Evolutionary conservation across 2,888 invertebrate genomes (phyloP).

Genomic region (Lottia gigantea): DNA sequence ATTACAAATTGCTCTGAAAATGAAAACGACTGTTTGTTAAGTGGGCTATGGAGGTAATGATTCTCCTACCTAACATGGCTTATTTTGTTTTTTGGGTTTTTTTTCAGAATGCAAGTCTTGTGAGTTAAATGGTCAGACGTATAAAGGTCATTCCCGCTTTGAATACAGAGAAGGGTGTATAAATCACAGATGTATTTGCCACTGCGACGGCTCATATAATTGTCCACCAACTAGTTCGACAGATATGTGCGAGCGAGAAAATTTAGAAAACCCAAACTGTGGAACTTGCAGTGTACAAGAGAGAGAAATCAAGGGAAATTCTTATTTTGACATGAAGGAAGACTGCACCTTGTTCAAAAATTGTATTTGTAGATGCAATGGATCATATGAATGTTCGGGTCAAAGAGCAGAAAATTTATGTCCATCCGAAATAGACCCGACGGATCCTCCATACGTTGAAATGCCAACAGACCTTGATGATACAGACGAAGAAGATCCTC

Average conservation of each 20-base stretch:
- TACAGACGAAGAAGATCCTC: not conserved
- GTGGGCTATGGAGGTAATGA: too few species aligned
- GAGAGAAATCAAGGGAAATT: slow-evolving; percentile 39
- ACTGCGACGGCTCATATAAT: slow-evolving; percentile 50
- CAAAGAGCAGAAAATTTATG: slow-evolving; percentile 44
- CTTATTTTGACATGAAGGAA: slow-evolving; percentile 45
- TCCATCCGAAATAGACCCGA: slow-evolving; percentile 12
- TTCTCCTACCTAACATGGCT: not conserved
- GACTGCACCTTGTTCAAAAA: slow-evolving; percentile 47
- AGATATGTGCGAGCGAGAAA: slow-evolving; percentile 32
- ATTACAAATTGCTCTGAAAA: too few species aligned
- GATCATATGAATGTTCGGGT: slow-evolving; percentile 52
- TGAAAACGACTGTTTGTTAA: not conserved
- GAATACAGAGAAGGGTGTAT: slow-evolving; percentile 31
- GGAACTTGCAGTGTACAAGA: slow-evolving; percentile 41
- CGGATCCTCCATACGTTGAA: slow-evolving; percentile 22
- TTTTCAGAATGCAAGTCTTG: slow-evolving; percentile 32
- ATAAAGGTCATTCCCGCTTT: slow-evolving; percentile 36
- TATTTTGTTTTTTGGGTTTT: slow-evolving; percentile 5
- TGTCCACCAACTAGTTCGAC: slow-evolving; percentile 38
- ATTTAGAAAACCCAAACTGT: slow-evolving; percentile 33
- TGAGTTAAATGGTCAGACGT: slow-evolving; percentile 27
- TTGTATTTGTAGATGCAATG: slow-evolving; percentile 56
- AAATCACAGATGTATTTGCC: slow-evolving; percentile 33
- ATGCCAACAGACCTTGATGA: slow-evolving; percentile 31